Conservation (phyloP, 2,113 vertebrate genomes). For the Pteronura brasiliensis region DNA sequence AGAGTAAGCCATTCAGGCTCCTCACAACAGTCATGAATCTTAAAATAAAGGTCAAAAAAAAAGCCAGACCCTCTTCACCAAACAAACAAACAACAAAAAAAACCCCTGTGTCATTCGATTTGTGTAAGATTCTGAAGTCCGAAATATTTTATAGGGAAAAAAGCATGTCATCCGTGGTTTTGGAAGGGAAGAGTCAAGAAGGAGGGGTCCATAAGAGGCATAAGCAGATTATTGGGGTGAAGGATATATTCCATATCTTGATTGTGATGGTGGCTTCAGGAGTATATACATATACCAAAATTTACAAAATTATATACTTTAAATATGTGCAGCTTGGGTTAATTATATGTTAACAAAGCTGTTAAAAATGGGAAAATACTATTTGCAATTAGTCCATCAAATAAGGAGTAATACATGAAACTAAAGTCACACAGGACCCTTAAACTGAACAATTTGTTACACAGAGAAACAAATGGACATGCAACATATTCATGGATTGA, state of each 20-base stretch:
- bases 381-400: neutral
- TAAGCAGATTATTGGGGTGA: neutral
- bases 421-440: neutral
- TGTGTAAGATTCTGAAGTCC: neutral
- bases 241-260: neutral
- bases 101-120: neutral
- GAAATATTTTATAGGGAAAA: neutral
- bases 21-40: neutral
- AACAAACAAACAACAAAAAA: neutral
- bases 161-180: too few relatives aligned
- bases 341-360: neutral
- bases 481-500: neutral
- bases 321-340: neutral
- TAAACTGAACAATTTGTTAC: neutral
- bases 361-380: neutral
- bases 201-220: neutral
- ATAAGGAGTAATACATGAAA: neutral
- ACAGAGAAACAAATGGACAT: neutral
- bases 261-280: neutral
- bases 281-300: neutral
- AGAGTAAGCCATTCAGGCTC: neutral
- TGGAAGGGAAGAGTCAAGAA: neutral
- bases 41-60: neutral
- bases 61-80: neutral
- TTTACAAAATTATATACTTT: neutral